phyloP scores from a whole-genome alignment of 2,888 invertebrate species.

The Furcula furcula region DNA sequence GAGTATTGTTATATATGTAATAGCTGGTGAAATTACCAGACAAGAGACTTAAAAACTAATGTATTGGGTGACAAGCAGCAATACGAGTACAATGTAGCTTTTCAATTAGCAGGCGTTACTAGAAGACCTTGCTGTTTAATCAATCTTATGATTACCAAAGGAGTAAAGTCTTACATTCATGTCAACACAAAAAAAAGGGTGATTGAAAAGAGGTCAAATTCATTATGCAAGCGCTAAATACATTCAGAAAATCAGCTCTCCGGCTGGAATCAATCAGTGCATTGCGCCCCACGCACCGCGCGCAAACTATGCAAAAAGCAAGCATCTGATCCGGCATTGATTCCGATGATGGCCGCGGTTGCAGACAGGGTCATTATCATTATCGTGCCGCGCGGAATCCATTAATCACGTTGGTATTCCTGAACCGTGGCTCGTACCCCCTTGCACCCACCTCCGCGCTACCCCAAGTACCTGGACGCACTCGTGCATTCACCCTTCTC shows the following conservation, averaged over 20 bases:
- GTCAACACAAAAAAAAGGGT: too few relatives aligned
- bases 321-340: constrained; percentile 56
- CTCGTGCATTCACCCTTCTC: constrained; percentile 77
- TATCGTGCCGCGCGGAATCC: constrained; percentile 68
- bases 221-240: too few relatives aligned
- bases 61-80: too few relatives aligned
- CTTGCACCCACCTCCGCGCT: constrained; percentile 30
- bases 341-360: constrained; percentile 66
- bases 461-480: constrained; percentile 73
- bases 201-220: too few relatives aligned
- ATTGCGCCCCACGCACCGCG: constrained; percentile 23
- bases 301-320: constrained; percentile 57
- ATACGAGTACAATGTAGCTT: too few relatives aligned
- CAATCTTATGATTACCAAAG: too few relatives aligned
- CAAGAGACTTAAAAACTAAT: too few relatives aligned
- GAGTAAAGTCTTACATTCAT: too few relatives aligned
- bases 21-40: too few relatives aligned
- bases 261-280: constrained; percentile 22
- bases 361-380: constrained; percentile 74
- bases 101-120: too few relatives aligned
- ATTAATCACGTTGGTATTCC: constrained; percentile 79
- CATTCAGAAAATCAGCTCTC: constrained; percentile 22
- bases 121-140: too few relatives aligned
- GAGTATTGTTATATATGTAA: too few relatives aligned
- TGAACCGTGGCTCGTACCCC: constrained; percentile 50